These are phyloP conservation scores for Schizothorax lantsangensis DNA, from an alignment of 2,797 vertebrate species.

Conservation along the genomic window DNA sequence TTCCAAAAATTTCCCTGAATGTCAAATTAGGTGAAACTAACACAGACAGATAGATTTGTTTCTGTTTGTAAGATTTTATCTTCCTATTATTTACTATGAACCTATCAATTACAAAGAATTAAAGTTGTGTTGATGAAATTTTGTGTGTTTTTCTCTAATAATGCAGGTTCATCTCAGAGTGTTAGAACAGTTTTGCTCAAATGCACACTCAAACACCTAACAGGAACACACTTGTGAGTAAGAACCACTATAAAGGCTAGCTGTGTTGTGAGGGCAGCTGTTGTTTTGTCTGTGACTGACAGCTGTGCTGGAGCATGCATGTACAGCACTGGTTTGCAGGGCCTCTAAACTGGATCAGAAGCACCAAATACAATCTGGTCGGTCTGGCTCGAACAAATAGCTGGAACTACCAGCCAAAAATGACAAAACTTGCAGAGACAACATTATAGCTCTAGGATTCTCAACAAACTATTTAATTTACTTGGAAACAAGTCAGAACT, in stretches of 20 bases:
- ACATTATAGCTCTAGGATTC: background rate
- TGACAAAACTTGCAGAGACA: background rate
- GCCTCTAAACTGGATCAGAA: slow-evolving; percentile 14
- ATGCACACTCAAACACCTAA: background rate
- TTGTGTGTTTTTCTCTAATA: background rate
- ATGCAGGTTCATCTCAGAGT: background rate
- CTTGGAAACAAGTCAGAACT: background rate
- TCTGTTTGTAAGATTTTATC: background rate
- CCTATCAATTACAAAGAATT: background rate
- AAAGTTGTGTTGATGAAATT: background rate
- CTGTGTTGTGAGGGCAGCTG: slow-evolving; percentile 31
- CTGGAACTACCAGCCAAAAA: background rate
- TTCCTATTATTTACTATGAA: background rate
- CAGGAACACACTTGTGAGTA: background rate
- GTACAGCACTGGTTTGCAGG: background rate
- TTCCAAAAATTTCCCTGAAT: background rate
- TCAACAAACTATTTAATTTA: slow-evolving; percentile 3
- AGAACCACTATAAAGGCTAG: background rate
- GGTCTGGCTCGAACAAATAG: background rate
- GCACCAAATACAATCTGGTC: background rate
- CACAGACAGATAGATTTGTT: background rate
- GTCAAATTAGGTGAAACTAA: no score
- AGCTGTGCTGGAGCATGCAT: slow-evolving; percentile 21
- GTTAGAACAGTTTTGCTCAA: background rate
- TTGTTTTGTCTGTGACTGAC: slow-evolving; percentile 25